These are phyloP conservation scores for Thamnophis sirtalis DNA, from an alignment of 2,113 vertebrate species.

Conservation along the genomic window DNA sequence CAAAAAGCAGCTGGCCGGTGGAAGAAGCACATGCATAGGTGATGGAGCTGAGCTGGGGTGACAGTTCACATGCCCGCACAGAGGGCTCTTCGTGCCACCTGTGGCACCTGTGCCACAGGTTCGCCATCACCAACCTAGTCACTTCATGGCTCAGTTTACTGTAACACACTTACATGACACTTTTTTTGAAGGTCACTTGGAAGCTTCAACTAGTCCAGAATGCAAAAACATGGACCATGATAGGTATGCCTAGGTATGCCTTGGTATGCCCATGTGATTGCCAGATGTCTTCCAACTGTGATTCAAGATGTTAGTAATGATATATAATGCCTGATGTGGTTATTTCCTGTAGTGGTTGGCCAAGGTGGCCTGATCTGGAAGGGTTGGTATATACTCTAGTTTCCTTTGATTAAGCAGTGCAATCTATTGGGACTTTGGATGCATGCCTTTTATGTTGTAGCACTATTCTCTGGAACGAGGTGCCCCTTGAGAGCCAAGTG, in stretches of 20 bases:
- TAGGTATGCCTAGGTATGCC: no score
- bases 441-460: neutral
- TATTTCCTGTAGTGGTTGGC: neutral
- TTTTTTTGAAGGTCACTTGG: neutral
- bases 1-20: no score
- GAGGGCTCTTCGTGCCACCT: no score
- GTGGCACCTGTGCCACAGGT: no score
- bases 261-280: neutral
- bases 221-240: neutral
- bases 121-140: no score
- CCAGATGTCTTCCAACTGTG: neutral
- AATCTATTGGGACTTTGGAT: neutral
- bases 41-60: no score
- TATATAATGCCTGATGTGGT: neutral
- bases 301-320: neutral
- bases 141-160: neutral
- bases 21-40: no score
- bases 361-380: neutral
- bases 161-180: neutral
- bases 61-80: no score
- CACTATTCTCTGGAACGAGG: neutral
- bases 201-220: neutral
- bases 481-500: neutral
- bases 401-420: neutral
- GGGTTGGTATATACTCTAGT: neutral